These are phyloP conservation scores for Iselma pallidipennis DNA, from an alignment of 2,888 invertebrate species.

Conservation along the genomic window DNA sequence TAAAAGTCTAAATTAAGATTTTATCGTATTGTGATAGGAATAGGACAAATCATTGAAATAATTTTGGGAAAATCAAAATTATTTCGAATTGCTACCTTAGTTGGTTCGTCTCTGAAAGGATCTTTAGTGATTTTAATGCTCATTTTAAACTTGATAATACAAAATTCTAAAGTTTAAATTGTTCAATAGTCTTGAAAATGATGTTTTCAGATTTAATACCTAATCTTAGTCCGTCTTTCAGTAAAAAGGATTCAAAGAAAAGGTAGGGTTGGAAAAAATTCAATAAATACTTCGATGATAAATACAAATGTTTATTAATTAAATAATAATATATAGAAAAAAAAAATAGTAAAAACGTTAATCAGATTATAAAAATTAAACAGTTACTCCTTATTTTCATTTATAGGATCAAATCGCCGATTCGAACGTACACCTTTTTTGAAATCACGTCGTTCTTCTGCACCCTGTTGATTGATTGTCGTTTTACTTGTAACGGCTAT, in stretches of 20 bases:
- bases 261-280: conserved; percentile 72
- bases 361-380: no score
- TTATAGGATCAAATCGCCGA: conserved; percentile 71
- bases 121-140: no score
- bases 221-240: conserved; percentile 66
- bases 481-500: conserved; percentile 37
- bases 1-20: no score
- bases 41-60: no score
- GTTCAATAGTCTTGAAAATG: no score
- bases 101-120: no score
- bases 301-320: conserved; percentile 9
- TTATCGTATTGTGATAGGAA: no score
- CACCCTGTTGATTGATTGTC: conserved; percentile 26
- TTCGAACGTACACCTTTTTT: conserved; percentile 73
- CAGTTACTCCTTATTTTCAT: conserved; percentile 63
- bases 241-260: conserved; percentile 71
- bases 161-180: no score
- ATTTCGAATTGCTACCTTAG: no score
- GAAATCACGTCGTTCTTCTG: conserved; percentile 48
- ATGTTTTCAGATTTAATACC: conserved; percentile 73
- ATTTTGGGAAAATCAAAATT: no score
- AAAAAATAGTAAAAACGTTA: background rate
- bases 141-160: no score
- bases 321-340: background rate
- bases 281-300: conserved; percentile 83